Evolutionary conservation across 1,140 invertebrate genomes (phyloP), one percentile per base, ranked within the genome.

Genomic region (Stegodyphus mimosarum): DNA sequence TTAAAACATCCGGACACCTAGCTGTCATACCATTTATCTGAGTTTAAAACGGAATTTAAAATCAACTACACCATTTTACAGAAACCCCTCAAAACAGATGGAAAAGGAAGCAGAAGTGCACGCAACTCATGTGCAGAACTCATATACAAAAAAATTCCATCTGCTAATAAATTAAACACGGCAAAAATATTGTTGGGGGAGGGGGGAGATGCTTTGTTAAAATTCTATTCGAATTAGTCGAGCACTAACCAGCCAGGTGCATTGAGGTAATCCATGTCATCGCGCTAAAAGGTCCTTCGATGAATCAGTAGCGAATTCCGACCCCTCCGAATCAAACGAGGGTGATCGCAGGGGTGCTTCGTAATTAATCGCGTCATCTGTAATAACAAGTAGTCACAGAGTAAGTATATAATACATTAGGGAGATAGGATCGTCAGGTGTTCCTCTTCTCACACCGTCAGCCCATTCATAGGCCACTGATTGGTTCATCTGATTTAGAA

Each of bases 351-450:
- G 17, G 64, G n/a, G 7, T 11, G 63, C 7, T 13, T 6, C 13
- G 67, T 69, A 80, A 80, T 80, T 80, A 80, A 80, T 80, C 77
- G 77, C 77, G 77, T 80, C 77, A 80, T 80, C 77, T 80, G 77
- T 71, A 80, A 80, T 80, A 80, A 80, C 77, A 80, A 80, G 77
- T 80, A 71, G 77, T 71, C 67, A 71, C 52, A 33, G 52, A 11
- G 53, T 49, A 50, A 76, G 74, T 64, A 18, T 52, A 67, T 78
- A 78, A 78, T 78, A 18, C 76, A 55, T 49, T 69, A n/a, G 60
- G 63, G 74, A 52, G 48, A 64, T n/a, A 50, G 15, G 15, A 51
- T n/a, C 67, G 77, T 80, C 77, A 80, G 77, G 77, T 80, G 77
- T 13, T 69, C 15, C 9, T 18, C 49, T 69, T 80, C 77, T 71